Evolutionary conservation across 1,140 invertebrate species (phyloP).

Genomic region (Grapholita molesta): DNA sequence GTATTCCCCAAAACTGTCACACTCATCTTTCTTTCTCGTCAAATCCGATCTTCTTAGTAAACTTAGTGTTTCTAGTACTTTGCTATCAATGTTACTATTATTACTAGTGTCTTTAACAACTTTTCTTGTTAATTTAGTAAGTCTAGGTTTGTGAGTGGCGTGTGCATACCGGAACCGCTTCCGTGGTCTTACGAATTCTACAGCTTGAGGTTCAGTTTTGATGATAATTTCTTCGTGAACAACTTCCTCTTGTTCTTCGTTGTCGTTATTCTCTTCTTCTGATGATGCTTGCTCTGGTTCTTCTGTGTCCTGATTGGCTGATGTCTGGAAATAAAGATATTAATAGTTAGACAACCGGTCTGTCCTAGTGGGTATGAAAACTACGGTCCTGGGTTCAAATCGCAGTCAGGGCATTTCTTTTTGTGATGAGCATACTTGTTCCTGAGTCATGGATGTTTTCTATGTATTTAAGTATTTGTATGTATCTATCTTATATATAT

Average conservation of each 20-base stretch:
- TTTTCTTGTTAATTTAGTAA: conserved; percentile 29
- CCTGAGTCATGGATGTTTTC: too few species aligned
- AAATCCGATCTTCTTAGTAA: conserved; percentile 39
- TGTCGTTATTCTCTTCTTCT: conserved; percentile 14
- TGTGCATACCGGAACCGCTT: background rate
- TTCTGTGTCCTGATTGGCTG: conserved; percentile 14
- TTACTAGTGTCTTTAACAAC: conserved; percentile 24
- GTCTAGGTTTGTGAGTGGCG: conserved; percentile 26
- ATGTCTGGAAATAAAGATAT: background rate
- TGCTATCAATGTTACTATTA: conserved; percentile 26
- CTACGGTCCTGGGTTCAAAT: too few species aligned
- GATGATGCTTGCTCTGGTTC: conserved; percentile 26
- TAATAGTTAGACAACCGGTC: too few species aligned
- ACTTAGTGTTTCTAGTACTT: conserved; percentile 36
- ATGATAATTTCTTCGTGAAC: conserved; percentile 37
- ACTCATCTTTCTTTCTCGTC: conserved; percentile 62
- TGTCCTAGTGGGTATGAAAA: too few species aligned
- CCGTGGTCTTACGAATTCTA: background rate
- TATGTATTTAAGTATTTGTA: too few species aligned
- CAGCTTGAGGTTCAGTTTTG: conserved; percentile 40
- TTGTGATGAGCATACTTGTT: too few species aligned
- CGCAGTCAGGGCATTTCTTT: too few species aligned
- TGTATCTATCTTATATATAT: too few species aligned
- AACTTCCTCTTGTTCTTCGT: conserved; percentile 15
- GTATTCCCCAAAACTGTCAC: conserved; percentile 66